Base-by-base conservation (phyloP, 2,888 invertebrate genomes). In the Dorcus parallelipipedus region DNA sequence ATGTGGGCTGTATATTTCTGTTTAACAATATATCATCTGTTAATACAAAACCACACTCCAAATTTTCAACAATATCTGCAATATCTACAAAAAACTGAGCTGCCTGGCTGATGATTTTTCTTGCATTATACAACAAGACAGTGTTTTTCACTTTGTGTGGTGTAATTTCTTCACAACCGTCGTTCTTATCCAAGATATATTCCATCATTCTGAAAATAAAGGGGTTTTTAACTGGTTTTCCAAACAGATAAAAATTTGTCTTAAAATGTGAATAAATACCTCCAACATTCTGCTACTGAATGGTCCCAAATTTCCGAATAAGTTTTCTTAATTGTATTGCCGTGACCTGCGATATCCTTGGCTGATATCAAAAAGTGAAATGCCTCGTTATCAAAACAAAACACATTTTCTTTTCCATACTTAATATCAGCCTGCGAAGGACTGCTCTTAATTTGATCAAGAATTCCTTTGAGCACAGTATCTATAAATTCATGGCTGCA, bases 381-480 rank as follows among this genome's bases (percentile, higher is more conserved):
- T 9, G 69, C 67, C 59, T 76, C 76, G 60, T 76, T 76, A 53
- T 77, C 77, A 39, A 76, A 69, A 58, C 73, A 75, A 59, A 76
- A 77, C 3, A 70, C 67, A 49, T 77, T 77, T 2, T 68, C 64
- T 39, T 64, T 64, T 6, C 65, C 62, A 26, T 67, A 60, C n/a
- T 67, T 69, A 45, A 73, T 69, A 8, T 65, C 60, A 1, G 69
- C 70, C 49, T 67, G 47, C 3, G 73, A 71, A 9, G 73, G 69
- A 1, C 38, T 49, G 20, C 60, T 38, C 40, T 56, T 52, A 6
- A 74, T 67, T 4, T 69, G 69, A 2, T 67, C 60, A 2, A 73
- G 54, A 9, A 73, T 54, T 39, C 64, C 64, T 56, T 65, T 63
- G 26, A 75, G 60, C 38, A 66, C 58, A 9, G 67, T 58, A 10